phyloP scores from a whole-genome alignment of 2,888 invertebrate genomes.

The Dioctria linearis region DNA sequence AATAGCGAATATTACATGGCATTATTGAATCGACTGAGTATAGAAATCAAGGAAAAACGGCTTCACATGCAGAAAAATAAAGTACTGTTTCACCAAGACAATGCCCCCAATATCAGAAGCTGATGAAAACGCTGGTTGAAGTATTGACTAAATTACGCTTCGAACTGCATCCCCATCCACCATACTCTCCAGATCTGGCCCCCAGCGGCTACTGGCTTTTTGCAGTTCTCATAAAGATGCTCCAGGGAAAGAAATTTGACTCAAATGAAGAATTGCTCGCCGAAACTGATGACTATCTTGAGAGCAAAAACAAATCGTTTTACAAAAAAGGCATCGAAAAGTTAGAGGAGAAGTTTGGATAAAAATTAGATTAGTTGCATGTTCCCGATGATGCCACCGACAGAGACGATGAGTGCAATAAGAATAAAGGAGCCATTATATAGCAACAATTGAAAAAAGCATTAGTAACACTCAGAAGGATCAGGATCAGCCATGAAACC shows the following conservation, averaged over 20 bases:
- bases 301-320: background rate
- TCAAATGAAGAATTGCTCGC: background rate
- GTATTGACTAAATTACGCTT: background rate
- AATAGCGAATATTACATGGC: constrained; percentile 23
- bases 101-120: background rate
- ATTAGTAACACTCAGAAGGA: too few relatives aligned
- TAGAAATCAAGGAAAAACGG: constrained; percentile 1
- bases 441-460: too few relatives aligned
- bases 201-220: constrained; percentile 42
- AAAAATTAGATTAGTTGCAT: too few relatives aligned
- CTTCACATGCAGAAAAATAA: constrained; percentile 2
- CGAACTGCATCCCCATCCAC: constrained; percentile 23
- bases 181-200: constrained; percentile 12
- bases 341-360: background rate
- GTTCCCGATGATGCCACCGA: too few relatives aligned
- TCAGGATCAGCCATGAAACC: too few relatives aligned
- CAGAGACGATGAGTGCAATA: too few relatives aligned
- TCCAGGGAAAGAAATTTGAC: constrained; percentile 5
- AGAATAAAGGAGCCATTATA: too few relatives aligned
- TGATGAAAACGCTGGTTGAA: constrained; percentile 17
- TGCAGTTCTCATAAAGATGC: constrained; percentile 26
- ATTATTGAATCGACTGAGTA: background rate
- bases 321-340: constrained; percentile 25
- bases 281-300: constrained; percentile 22
- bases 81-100: constrained; percentile 21